Evolutionary conservation across 2,888 invertebrate genomes (phyloP), one percentile per base, ranked within the genome.

Genomic region (Poecilus cupreus): DNA sequence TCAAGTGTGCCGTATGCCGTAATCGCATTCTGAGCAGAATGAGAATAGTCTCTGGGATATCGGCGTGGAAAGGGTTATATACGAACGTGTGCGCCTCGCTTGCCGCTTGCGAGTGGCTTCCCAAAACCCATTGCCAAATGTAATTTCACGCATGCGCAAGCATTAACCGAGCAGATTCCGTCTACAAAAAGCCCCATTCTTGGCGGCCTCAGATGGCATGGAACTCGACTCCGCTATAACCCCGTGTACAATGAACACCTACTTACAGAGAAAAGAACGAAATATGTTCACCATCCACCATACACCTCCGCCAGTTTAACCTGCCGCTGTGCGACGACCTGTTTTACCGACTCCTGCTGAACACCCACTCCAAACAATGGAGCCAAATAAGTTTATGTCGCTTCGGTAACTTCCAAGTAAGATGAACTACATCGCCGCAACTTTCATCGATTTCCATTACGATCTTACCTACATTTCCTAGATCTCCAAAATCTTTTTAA

Each of bases 141-240:
- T 87, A 87, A 88, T 88, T 88, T 87, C 87, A 87, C 87, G 87
- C 86, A 85, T 86, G 84, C 85, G 84, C 85, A 85, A 85, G 83
- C 85, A 84, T 84, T 85, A 86, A 74, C 60, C 75, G 81, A 75
- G 75, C 75, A 75, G 72, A 80, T 80, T 80, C 80, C 80, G 24
- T 74, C 57, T 51, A 80, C 80, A 80, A 80, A 80, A 80, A 80
- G 57, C 37, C 57, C 70, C 60, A 74, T 74, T 70, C 74, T 80
- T 60, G 80, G 46, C 57, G 54, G 54, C 32, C 54, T 72, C 80
- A 39, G 39, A 37, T 80, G 72, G 49, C 49, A 18, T 76, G 32
- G 24, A 16, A 49, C 16, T 18, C 32, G 32, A 32, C 16, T 16
- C 49, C 49, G 22, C 32, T 60, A 11, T 24, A 13, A 46, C 57